Evolutionary conservation across 2,797 vertebrate genomes (phyloP), one percentile per base, ranked within the genome.

Genomic region (Novumbra hubbsi): DNA sequence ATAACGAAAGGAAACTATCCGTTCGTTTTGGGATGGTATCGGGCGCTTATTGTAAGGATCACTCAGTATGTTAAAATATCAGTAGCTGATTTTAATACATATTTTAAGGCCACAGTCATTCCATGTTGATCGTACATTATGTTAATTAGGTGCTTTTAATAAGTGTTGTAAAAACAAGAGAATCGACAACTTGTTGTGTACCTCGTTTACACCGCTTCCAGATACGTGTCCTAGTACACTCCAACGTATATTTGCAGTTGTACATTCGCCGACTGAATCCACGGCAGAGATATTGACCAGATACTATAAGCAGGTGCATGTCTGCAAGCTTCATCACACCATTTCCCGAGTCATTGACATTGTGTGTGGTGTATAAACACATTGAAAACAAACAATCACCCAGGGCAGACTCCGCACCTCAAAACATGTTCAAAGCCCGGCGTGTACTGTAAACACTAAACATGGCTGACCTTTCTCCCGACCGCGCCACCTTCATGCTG

Each of bases 301-400:
- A 78, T 66, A 52, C 70, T 63, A 64, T 63, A 60, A 72, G 66
- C 70, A 1, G 65, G 70, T 73, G 81, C 70, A 57, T 75, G 83
- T 83, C 78, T 72, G 81, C 75, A 67, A 55, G 6, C 21, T 3
- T 79, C 76, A 72, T 70, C 73, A 74, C 82, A 86, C 86, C 87
- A 81, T 82, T 85, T 81, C 81, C 84, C 77, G 83, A 86, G 87
- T 86, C 86, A 86, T 87, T 73, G 85, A 79, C 87, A 88, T 87
- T 84, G 82, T 90, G 89, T 92, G 85, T 93, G 81, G 82, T 89
- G 91, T 93, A 89, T 92, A 92, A 93, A 93, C 90, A 92, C 32
- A 64, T 86, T 84, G 78, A 92, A 92, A 92, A 93, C 90, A 92
- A 92, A 90, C 91, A 90, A 77, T 86, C 87, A 88, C 87, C 86